A percentile compares a stretch with the other conserved stretches of the same genome.
Evolutionary conservation across 1,140 invertebrate species (phyloP).

Genomic region (Sycophila sp.): DNA sequence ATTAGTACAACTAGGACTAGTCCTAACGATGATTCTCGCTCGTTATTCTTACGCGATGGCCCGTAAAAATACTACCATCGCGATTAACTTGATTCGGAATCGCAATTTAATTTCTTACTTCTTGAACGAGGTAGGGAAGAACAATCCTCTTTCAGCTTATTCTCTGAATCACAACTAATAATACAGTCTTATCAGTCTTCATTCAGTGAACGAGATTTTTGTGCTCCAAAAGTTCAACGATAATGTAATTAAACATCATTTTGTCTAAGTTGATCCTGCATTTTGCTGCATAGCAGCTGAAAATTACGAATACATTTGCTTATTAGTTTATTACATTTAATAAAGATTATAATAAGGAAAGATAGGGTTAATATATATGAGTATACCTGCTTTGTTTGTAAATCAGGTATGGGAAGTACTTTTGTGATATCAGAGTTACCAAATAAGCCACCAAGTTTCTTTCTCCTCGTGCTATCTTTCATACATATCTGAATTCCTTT

Average conservation of each 20-base stretch:
- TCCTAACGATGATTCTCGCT: too few species aligned
- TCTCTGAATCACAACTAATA: not conserved
- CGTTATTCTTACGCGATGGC: too few species aligned
- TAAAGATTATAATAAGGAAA: not conserved
- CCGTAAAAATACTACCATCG: constrained; percentile 4
- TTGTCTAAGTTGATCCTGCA: constrained; percentile 58
- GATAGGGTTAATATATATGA: too few species aligned
- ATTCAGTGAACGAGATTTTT: constrained; percentile 9
- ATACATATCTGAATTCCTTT: constrained; percentile 68
- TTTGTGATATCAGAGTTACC: constrained; percentile 65
- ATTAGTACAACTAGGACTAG: too few species aligned
- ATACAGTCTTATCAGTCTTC: constrained; percentile 24
- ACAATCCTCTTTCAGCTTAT: not conserved
- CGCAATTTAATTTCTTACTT: not conserved
- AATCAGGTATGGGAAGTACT: constrained; percentile 64
- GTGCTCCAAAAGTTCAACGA: constrained; percentile 11
- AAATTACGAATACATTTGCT: not conserved
- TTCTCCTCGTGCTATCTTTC: constrained; percentile 64
- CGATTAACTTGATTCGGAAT: not conserved
- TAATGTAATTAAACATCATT: constrained; percentile 42
- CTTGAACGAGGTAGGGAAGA: not conserved
- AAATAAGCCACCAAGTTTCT: constrained; percentile 66
- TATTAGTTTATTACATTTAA: not conserved
- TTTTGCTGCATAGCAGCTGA: constrained; percentile 57
- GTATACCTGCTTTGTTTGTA: constrained; percentile 57